Conservation (phyloP, 2,797 vertebrate genomes). For the Danio choprae region DNA sequence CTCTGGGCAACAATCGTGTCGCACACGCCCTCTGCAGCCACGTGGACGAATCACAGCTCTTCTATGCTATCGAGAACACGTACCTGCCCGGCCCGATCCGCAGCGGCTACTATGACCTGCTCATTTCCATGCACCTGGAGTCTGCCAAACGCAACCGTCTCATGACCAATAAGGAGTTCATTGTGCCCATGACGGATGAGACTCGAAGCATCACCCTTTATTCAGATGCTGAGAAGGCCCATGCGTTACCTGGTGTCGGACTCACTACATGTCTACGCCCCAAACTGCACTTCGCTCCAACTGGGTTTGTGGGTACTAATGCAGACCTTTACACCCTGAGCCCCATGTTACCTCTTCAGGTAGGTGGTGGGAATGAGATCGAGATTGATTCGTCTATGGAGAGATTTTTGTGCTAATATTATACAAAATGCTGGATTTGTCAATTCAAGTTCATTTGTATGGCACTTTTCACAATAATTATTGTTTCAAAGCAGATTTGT, state of each 20-base stretch:
- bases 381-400: too few species aligned
- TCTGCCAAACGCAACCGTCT: constrained; percentile 90
- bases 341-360: constrained; percentile 83
- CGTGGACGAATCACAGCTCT: constrained; percentile 92
- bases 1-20: constrained; percentile 95
- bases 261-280: constrained; percentile 89
- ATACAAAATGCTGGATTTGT: too few species aligned
- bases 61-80: constrained; percentile 90
- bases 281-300: constrained; percentile 86
- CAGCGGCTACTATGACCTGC: constrained; percentile 92
- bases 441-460: too few species aligned
- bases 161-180: constrained; percentile 94
- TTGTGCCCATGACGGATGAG: constrained; percentile 89
- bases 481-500: too few species aligned
- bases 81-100: constrained; percentile 91
- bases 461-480: too few species aligned
- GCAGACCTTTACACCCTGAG: constrained; percentile 84
- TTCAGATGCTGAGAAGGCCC: constrained; percentile 72
- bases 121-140: constrained; percentile 95
- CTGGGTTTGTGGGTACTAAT: constrained; percentile 84
- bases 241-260: constrained; percentile 89
- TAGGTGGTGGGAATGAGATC: constrained; percentile 53
- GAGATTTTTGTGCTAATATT: too few species aligned
- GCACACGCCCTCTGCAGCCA: constrained; percentile 94
- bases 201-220: constrained; percentile 87